Evolutionary conservation across 2,888 invertebrate species (phyloP), one percentile per base, ranked within the genome.

Genomic region (Acleris literana): DNA sequence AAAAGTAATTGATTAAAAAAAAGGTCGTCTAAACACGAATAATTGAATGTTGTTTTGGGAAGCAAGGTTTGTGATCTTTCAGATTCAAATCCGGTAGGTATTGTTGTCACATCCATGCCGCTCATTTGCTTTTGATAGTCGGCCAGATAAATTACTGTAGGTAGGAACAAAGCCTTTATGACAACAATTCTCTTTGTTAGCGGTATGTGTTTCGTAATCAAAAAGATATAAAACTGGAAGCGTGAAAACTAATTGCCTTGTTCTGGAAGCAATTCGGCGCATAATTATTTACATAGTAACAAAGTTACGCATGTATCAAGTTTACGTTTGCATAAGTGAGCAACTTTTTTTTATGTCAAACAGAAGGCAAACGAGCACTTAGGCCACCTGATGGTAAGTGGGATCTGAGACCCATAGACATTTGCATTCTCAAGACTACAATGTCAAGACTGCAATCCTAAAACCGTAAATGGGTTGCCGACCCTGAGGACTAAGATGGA

Each of bases 81-180:
- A 55, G 20, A 65, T 11, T 60, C 64, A 44, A 64, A 64, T 54
- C 49, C 54, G 48, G 48, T 59, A 49, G 55, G 49, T 51, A 81
- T 83, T 84, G 84, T 83, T 81, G 84, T 79, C 82, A 80, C 70
- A 75, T 75, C 74, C 81, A 82, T 74, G 74, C 71, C 63, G 73
- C 75, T 79, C 75, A 78, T 80, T 79, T 79, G 77, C 52, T 69
- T 79, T 79, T 81, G 79, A 79, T 79, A 79, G 75, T 74, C 75
- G 68, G 74, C 70, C 76, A 81, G 82, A 84, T 83, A 80, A 84
- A 84, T 84, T 77, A 77, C 74, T 71, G 61, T 63, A 63, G 55
- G 70, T 69, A 72, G 72, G 72, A 76, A 78, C 74, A 78, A 81
- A 77, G 72, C 66, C 58, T 67, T 68, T 61, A 65, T 61, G 29